Percentiles rank a stretch among this genome's conserved stretches.
Evolutionary conservation across 2,888 invertebrate species (phyloP).

Genomic region (Ormyrus nitidulus): DNA sequence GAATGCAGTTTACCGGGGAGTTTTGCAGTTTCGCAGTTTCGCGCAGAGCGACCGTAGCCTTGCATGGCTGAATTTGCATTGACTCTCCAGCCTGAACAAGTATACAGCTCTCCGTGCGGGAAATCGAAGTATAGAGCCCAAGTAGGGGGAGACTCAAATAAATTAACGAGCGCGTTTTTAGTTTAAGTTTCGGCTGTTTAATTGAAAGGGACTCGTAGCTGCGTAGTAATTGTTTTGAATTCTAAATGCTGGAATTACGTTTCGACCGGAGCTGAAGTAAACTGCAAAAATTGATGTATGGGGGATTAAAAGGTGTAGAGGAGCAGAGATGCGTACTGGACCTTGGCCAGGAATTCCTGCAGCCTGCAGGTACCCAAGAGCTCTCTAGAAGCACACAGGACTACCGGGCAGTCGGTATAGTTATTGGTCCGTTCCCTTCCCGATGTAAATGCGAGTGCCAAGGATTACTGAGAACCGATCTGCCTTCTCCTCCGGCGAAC

Average conservation of each 20-base stretch:
- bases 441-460: constrained; percentile 69
- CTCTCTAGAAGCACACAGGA: too few relatives aligned
- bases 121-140: background rate
- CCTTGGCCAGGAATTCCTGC: constrained; percentile 70
- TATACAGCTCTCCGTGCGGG: background rate
- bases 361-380: constrained; percentile 62
- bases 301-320: constrained; percentile 48
- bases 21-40: constrained; percentile 65
- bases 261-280: too few relatives aligned
- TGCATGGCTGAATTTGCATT: constrained; percentile 66
- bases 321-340: constrained; percentile 63
- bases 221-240: background rate
- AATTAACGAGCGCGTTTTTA: constrained; percentile 9
- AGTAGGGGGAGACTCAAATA: background rate
- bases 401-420: too few relatives aligned
- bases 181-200: too few relatives aligned
- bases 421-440: constrained; percentile 65
- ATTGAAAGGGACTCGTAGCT: background rate
- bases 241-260: too few relatives aligned
- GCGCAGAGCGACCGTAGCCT: constrained; percentile 49
- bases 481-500: constrained; percentile 52
- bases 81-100: constrained; percentile 29
- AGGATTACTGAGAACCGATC: constrained; percentile 69
- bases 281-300: too few relatives aligned
- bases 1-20: constrained; percentile 57